Conservation (phyloP, 2,888 invertebrate species). For the Lasioglossum lativentre region DNA sequence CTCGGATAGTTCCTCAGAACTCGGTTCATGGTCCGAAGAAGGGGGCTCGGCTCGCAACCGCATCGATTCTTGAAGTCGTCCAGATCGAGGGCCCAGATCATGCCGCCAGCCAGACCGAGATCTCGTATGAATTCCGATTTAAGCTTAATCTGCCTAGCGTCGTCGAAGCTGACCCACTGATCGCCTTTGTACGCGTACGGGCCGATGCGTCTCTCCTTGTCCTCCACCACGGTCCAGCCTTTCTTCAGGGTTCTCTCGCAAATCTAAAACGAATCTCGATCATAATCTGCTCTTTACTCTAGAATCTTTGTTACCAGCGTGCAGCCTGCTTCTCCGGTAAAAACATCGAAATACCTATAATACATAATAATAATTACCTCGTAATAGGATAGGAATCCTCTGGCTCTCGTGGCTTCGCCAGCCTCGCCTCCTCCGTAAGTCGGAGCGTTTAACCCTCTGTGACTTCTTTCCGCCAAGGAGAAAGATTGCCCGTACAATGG, state of each 20-base stretch:
- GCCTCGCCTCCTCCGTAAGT: slow-evolving; percentile 95
- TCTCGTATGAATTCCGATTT: slow-evolving; percentile 93
- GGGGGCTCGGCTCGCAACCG: slow-evolving; percentile 92
- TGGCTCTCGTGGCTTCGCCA: slow-evolving; percentile 93
- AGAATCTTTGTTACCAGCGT: too few relatives aligned
- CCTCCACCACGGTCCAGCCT: slow-evolving; percentile 92
- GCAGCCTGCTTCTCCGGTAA: too few relatives aligned
- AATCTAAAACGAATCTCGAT: slow-evolving; percentile 86
- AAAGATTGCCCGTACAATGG: slow-evolving; percentile 97
- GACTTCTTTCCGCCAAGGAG: slow-evolving; percentile 88
- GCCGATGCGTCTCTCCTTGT: slow-evolving; percentile 93
- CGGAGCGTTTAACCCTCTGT: slow-evolving; percentile 89
- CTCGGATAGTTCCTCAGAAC: slow-evolving; percentile 90
- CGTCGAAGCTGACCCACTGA: slow-evolving; percentile 98
- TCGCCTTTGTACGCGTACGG: slow-evolving; percentile 93
- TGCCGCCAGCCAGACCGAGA: slow-evolving; percentile 93
- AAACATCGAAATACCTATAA: background rate
- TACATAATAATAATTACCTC: slow-evolving; percentile 88
- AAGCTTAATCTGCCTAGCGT: slow-evolving; percentile 92
- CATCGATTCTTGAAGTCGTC: slow-evolving; percentile 94
- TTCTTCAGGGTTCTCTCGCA: slow-evolving; percentile 91
- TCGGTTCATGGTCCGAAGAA: slow-evolving; percentile 92
- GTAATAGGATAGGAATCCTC: slow-evolving; percentile 95
- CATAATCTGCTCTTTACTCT: background rate
- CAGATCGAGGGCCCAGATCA: slow-evolving; percentile 95